Evolutionary conservation across 2,888 invertebrate species (phyloP).

Genomic region (Serrognathus titanus): DNA sequence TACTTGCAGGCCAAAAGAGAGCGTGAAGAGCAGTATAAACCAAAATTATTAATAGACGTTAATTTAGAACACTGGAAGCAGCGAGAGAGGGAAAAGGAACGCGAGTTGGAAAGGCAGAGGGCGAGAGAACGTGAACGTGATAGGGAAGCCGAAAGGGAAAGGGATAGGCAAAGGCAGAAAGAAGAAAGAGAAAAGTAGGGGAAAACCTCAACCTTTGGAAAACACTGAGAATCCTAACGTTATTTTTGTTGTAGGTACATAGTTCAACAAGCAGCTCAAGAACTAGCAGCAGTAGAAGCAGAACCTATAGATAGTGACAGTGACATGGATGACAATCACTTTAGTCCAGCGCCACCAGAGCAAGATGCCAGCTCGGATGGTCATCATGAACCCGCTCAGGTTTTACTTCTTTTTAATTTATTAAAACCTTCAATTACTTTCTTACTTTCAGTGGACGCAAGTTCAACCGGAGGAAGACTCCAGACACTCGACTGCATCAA

Average conservation of each 20-base stretch:
- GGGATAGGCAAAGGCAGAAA: conserved; percentile 43
- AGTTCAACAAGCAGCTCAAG: conserved; percentile 56
- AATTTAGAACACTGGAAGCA: conserved; percentile 60
- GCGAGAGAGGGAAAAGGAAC: conserved; percentile 57
- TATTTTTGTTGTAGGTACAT: conserved; percentile 46
- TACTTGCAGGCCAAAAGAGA: conserved; percentile 44
- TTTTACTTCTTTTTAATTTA: conserved; percentile 16
- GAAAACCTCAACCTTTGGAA: not conserved
- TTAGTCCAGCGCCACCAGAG: conserved; percentile 40
- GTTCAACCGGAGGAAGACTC: conserved; percentile 49
- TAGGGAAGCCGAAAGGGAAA: conserved; percentile 76
- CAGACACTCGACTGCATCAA: conserved; percentile 48
- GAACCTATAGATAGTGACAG: conserved; percentile 75
- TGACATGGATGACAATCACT: conserved; percentile 46
- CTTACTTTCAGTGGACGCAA: conserved; percentile 43
- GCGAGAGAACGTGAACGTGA: conserved; percentile 78
- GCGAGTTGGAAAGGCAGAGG: conserved; percentile 50
- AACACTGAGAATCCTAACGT: not conserved
- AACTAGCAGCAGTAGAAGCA: conserved; percentile 64
- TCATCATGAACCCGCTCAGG: conserved; percentile 41
- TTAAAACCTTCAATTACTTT: not conserved
- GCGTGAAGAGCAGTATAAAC: conserved; percentile 79
- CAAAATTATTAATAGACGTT: conserved; percentile 74
- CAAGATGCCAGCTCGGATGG: conserved; percentile 38
- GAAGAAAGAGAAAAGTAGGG: conserved; percentile 46